A percentile compares a stretch with the other conserved stretches of the same genome.
These are phyloP conservation scores for Dermatemys mawii DNA, from an alignment of 2,113 vertebrate genomes.

Conservation along the genomic window DNA sequence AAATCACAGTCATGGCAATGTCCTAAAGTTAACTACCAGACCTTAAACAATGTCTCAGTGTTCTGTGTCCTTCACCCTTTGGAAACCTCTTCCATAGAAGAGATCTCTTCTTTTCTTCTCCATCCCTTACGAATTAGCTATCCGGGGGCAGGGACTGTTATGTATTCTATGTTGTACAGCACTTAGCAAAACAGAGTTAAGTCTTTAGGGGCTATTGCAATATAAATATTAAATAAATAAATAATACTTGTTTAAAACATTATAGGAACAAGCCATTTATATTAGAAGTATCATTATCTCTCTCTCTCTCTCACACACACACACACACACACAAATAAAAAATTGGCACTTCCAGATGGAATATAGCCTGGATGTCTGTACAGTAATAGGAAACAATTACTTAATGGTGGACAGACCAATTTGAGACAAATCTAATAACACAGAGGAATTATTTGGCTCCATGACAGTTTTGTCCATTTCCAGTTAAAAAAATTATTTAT, in stretches of 20 bases:
- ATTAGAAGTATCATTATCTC: background rate
- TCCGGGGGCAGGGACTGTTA: background rate
- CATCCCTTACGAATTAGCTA: background rate
- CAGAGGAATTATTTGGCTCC: background rate
- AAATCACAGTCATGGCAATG: constrained; percentile 10
- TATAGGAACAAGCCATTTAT: fast-evolving
- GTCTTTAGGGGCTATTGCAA: background rate
- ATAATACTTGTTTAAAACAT: background rate
- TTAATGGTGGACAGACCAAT: constrained; percentile 20
- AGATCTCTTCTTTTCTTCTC: background rate
- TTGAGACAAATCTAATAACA: background rate
- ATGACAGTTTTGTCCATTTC: background rate
- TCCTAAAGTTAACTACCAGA: constrained; percentile 6
- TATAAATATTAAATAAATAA: background rate
- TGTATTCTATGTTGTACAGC: background rate
- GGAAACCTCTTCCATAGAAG: background rate
- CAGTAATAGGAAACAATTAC: background rate
- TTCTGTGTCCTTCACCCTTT: background rate
- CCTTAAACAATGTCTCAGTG: background rate
- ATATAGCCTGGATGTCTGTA: background rate
- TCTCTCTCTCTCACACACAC: no score
- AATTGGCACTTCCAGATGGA: background rate
- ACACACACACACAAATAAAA: no score
- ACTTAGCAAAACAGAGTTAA: background rate
- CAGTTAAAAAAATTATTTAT: background rate